Evolutionary conservation across 2,888 invertebrate genomes (phyloP).

Genomic region (Pemphredon lugubris): DNA sequence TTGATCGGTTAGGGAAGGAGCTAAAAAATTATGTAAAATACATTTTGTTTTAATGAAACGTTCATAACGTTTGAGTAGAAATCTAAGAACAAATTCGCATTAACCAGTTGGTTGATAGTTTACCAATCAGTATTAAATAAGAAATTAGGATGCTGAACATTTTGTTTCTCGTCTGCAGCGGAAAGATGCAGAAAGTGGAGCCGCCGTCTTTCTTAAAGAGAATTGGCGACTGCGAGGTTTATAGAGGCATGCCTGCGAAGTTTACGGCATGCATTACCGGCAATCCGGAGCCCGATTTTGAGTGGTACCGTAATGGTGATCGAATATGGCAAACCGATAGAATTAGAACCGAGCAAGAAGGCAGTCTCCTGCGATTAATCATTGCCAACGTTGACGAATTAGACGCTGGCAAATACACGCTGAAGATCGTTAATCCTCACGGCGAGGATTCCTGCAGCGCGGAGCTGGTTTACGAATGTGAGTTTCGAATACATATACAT

Average conservation of each 20-base stretch:
- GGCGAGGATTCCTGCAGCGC: constrained; percentile 92
- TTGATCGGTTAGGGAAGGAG: no score
- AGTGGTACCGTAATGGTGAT: constrained; percentile 92
- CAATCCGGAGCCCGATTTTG: constrained; percentile 92
- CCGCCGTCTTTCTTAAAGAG: constrained; percentile 94
- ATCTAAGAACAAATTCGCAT: no score
- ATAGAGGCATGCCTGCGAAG: constrained; percentile 93
- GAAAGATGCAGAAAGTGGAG: constrained; percentile 88
- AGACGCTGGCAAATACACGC: constrained; percentile 93
- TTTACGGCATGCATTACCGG: constrained; percentile 96
- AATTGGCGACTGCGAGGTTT: constrained; percentile 93
- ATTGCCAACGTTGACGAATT: constrained; percentile 89
- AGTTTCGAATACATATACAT: constrained; percentile 74
- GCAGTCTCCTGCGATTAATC: constrained; percentile 89
- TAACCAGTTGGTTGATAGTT: no score
- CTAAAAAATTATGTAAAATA: no score
- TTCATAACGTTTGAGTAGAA: no score
- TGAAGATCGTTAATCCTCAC: constrained; percentile 91
- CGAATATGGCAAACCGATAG: constrained; percentile 91
- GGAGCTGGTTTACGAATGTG: constrained; percentile 90
- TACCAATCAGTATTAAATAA: no score
- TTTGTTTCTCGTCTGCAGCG: constrained; percentile 81
- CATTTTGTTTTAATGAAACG: no score
- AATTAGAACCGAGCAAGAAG: constrained; percentile 91
- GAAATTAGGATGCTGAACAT: no score